These are phyloP conservation scores for Phanerotoma sp. DNA, from an alignment of 2,888 invertebrate genomes.

Conservation along the genomic window DNA sequence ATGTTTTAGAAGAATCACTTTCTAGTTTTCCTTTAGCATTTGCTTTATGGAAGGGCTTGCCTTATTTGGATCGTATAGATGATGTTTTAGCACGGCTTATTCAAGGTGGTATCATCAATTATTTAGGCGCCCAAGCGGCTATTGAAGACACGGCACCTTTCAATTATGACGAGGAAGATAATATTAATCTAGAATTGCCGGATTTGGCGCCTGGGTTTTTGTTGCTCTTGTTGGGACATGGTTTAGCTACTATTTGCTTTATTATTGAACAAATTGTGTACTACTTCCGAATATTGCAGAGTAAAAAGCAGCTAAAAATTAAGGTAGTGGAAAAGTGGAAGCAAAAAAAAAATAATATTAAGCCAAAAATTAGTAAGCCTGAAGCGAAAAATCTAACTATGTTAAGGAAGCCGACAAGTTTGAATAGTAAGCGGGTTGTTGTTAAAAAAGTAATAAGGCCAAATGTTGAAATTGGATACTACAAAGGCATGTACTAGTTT, in stretches of 20 bases:
- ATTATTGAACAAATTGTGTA: too few relatives aligned
- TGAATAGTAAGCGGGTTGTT: background rate
- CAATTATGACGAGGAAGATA: slow-evolving; percentile 7
- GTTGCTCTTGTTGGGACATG: too few relatives aligned
- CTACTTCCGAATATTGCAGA: slow-evolving; percentile 12
- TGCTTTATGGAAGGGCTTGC: slow-evolving; percentile 43
- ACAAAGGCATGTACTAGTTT: background rate
- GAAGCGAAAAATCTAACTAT: too few relatives aligned
- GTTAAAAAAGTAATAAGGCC: background rate
- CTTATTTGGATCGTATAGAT: slow-evolving; percentile 39
- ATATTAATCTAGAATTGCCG: slow-evolving; percentile 26
- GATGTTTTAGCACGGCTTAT: slow-evolving; percentile 32
- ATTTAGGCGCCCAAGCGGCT: too few relatives aligned
- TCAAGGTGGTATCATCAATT: slow-evolving; percentile 39
- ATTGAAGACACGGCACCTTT: too few relatives aligned
- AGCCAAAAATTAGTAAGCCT: too few relatives aligned
- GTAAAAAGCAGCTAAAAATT: background rate
- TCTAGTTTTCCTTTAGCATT: slow-evolving; percentile 44
- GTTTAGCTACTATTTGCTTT: too few relatives aligned
- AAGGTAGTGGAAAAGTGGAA: background rate
- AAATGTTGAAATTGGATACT: slow-evolving; percentile 11
- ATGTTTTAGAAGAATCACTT: slow-evolving; percentile 38
- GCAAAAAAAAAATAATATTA: background rate
- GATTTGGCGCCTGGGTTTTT: slow-evolving; percentile 42
- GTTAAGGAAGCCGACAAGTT: too few relatives aligned